phyloP scores from a whole-genome alignment of 1,140 invertebrate species.

The Drosophila bocqueti region DNA sequence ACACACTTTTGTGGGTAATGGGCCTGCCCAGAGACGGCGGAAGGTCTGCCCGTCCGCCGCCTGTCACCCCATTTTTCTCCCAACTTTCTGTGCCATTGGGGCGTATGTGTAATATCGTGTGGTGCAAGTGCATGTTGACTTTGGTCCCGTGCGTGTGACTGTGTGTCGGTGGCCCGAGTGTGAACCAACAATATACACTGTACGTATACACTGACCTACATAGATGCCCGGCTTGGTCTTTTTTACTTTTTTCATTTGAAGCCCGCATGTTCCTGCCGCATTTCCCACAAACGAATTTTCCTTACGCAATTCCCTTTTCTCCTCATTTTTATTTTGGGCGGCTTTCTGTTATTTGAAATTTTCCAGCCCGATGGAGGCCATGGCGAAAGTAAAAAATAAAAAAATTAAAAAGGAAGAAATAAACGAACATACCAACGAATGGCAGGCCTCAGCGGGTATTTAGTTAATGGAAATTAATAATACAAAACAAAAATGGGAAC shows the following conservation, averaged over 20 bases:
- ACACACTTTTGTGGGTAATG: conserved; percentile 74
- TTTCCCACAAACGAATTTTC: conserved; percentile 61
- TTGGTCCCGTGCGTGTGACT: conserved; percentile 48
- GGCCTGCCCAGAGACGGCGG: conserved; percentile 49
- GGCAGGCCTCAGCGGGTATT: conserved; percentile 47
- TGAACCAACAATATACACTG: conserved; percentile 46
- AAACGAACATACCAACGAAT: conserved; percentile 19
- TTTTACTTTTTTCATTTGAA: conserved; percentile 58
- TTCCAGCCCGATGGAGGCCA: conserved; percentile 31
- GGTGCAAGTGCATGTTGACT: conserved; percentile 70
- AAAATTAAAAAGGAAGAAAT: conserved; percentile 2
- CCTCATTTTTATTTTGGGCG: conserved; percentile 10
- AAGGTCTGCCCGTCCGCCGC: background rate
- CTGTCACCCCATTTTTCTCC: conserved; percentile 23
- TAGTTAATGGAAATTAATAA: conserved; percentile 76
- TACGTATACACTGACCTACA: conserved; percentile 62
- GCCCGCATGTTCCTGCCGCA: conserved; percentile 60
- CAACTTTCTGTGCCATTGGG: conserved; percentile 34
- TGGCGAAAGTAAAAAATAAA: background rate
- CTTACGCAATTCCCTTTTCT: conserved; percentile 57
- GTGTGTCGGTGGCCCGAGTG: conserved; percentile 43
- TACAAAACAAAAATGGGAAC: conserved; percentile 35
- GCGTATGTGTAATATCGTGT: conserved; percentile 65
- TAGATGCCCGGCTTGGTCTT: conserved; percentile 54
- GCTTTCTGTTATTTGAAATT: conserved; percentile 17